Base-by-base conservation (phyloP, 2,888 invertebrate genomes). In the Serrognathus titanus region DNA sequence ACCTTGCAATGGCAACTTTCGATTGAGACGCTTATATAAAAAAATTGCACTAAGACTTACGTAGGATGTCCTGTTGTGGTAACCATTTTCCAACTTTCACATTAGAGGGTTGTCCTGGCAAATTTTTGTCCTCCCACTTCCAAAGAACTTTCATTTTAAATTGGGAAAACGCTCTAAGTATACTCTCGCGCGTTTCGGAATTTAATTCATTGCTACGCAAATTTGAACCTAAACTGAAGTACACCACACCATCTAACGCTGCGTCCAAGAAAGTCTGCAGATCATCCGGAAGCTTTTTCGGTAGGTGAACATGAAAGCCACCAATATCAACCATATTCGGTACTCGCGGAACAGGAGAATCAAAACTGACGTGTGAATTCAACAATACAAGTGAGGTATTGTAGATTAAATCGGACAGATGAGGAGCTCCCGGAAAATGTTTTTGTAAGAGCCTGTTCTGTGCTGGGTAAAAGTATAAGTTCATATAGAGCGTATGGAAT, bases 141-240 rank as follows among this genome's bases (percentile, higher is more conserved):
- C 85, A 85, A 11, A 88, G 66, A 0, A 88, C 81, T 4, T 79
- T 82, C 57, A 85, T 83, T 57, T 84, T 82, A 0, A 87, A 62
- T 57, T 77, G 78, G 2, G 79, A 75, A 45, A 88, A 82, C 2
- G 80, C 81, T 53, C 81, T 81, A 7, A 82, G 72, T 31, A 88
- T 79, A 1, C 77, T 80, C 12, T 79, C 70, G 24, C 79, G 74
- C 60, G 80, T 82, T 2, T 81, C 79, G 0, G 69, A 61, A 0
- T 82, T 79, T 48, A 88, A 67, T 61, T 85, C 79, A 12, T 79
- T 74, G 59, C 82, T 82, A 48, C 79, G 77, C 0, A 85, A 75
- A 60, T 83, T 81, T 0, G 85, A 83, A 1, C 86, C 86, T 67
- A 86, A 80, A 62, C 82, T 84, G 60, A 85, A 80, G 58, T 82